Evolutionary conservation across 2,797 vertebrate species (phyloP).

Genomic region (Dendrocincla tyrannina): DNA sequence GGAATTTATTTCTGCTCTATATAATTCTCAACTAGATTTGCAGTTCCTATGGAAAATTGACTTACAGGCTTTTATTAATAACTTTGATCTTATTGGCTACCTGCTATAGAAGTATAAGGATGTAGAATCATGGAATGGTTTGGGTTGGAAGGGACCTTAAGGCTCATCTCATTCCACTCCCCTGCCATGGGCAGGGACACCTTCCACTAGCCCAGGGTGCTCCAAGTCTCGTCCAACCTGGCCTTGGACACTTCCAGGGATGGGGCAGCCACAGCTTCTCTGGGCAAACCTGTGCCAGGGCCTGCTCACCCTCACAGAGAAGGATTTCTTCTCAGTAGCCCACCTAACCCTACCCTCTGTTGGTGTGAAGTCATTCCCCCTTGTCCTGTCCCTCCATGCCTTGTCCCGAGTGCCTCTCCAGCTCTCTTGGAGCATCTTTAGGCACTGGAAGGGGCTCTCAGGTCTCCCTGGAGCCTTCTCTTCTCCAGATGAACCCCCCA

Average conservation of each 20-base stretch:
- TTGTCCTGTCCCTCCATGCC: neutral
- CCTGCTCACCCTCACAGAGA: rapidly evolving
- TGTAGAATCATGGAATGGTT: neutral
- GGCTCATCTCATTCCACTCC: neutral
- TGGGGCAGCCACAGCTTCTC: neutral
- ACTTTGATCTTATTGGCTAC: neutral
- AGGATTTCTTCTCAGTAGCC: neutral
- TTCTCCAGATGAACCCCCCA: neutral
- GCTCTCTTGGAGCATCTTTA: neutral
- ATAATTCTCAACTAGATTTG: neutral
- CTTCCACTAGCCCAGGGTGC: rapidly evolving
- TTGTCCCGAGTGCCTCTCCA: neutral
- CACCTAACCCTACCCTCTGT: neutral
- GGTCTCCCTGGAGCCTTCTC: neutral
- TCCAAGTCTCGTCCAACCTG: rapidly evolving
- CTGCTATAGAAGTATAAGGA: neutral
- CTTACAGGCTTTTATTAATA: neutral
- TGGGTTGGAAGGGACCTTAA: neutral
- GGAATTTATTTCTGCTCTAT: neutral
- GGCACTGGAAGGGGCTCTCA: neutral
- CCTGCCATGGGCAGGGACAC: neutral
- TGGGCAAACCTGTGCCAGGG: neutral
- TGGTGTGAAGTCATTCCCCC: neutral
- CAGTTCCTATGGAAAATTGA: neutral
- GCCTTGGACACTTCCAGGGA: neutral